phyloP scores from a whole-genome alignment of 2,113 vertebrate species.

The Todiramphus chloris region DNA sequence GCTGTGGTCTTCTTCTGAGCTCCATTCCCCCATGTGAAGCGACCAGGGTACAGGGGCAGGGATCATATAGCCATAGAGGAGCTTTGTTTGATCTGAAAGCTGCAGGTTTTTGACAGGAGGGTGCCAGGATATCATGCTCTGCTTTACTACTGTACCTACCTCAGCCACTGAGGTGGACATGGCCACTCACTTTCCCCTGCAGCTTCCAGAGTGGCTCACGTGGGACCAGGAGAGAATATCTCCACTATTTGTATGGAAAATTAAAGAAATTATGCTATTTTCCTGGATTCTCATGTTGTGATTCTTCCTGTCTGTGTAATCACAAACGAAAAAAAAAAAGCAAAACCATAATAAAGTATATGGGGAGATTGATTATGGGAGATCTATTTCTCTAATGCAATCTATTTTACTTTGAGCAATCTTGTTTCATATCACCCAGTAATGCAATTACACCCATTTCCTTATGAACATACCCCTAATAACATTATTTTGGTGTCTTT shows the following conservation, averaged over 20 bases:
- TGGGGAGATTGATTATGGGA: background rate
- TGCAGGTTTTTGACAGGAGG: background rate
- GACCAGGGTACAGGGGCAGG: background rate
- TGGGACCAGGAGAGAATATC: accelerated
- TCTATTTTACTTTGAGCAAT: background rate
- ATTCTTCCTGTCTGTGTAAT: background rate
- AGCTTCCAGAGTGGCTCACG: accelerated
- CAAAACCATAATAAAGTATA: background rate
- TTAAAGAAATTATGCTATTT: background rate
- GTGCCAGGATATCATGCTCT: too few relatives aligned
- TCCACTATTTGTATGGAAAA: background rate
- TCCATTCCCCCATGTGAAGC: accelerated
- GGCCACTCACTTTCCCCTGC: accelerated
- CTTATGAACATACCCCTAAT: background rate
- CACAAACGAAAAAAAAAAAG: background rate
- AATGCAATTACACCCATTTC: background rate
- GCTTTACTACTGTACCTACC: too few relatives aligned
- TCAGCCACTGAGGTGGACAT: accelerated
- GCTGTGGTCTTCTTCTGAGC: background rate
- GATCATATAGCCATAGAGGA: background rate
- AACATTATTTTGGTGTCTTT: background rate
- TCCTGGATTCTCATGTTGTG: background rate
- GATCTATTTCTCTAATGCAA: background rate
- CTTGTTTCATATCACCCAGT: background rate
- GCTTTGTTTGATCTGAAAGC: background rate